A percentile compares a stretch with the other conserved stretches of the same genome.
Evolutionary conservation across 2,113 vertebrate genomes (phyloP).

Genomic region (Acrocephalus kingi): DNA sequence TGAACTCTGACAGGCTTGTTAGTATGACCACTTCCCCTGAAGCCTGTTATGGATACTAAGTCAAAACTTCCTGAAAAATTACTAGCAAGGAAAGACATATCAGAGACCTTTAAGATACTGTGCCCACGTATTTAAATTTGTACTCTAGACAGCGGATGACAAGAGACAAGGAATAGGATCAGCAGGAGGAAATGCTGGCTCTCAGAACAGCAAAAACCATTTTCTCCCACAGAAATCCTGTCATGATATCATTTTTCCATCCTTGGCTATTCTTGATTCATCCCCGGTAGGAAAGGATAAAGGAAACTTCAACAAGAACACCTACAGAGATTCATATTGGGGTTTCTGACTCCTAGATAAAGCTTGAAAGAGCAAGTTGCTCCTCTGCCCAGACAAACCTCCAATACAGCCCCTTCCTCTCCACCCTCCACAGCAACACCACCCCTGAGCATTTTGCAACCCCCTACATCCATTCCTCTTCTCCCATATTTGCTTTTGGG

Average conservation of each 20-base stretch:
- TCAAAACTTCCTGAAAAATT: background rate
- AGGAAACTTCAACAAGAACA: background rate
- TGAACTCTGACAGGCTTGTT: background rate
- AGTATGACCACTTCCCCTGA: background rate
- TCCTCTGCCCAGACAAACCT: background rate
- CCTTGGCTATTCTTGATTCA: background rate
- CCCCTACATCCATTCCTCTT: background rate
- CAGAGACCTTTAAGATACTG: background rate
- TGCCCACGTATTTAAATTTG: background rate
- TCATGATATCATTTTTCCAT: background rate
- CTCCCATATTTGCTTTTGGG: background rate
- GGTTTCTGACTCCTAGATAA: background rate
- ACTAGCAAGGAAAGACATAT: background rate
- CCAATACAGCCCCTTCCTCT: background rate
- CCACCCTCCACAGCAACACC: background rate
- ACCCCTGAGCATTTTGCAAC: background rate
- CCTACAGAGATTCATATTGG: background rate
- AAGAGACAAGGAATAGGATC: background rate
- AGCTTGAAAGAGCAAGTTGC: background rate
- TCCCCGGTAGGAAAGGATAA: background rate
- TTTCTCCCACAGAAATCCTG: background rate
- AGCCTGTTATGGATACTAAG: fast-evolving
- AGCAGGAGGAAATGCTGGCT: background rate
- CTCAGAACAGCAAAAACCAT: fast-evolving
- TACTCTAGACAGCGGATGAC: background rate